Percentiles rank a stretch among this genome's conserved stretches.
Evolutionary conservation across 2,113 vertebrate species (phyloP).

Genomic region (Mus pahari): DNA sequence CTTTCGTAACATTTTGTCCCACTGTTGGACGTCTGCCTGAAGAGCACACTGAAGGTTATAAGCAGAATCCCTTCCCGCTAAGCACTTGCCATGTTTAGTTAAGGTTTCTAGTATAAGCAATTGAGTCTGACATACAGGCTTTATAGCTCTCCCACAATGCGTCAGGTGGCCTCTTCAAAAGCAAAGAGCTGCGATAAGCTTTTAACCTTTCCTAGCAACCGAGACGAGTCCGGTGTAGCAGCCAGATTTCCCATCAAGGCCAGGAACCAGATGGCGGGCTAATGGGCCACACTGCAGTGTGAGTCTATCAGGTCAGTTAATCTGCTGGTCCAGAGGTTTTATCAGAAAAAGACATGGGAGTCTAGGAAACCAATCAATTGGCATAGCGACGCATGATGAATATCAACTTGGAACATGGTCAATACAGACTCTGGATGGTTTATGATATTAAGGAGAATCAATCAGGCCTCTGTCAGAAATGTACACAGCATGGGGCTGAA

Average conservation of each 20-base stretch:
- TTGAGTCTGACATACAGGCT: neutral
- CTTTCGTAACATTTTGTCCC: slow-evolving; percentile 1
- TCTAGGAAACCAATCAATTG: neutral
- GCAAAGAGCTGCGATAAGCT: slow-evolving; percentile 41
- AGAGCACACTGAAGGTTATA: neutral
- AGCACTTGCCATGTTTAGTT: neutral
- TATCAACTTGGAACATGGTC: neutral
- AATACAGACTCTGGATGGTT: neutral
- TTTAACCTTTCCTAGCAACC: slow-evolving; percentile 32
- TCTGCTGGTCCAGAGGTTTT: slow-evolving; percentile 5
- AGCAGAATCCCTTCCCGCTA: neutral
- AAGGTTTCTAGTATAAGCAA: slow-evolving; percentile 15
- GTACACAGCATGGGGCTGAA: neutral
- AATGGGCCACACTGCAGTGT: neutral
- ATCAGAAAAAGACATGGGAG: slow-evolving; percentile 16
- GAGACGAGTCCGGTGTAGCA: slow-evolving; percentile 39
- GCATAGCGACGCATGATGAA: neutral
- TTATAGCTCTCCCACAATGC: slow-evolving; percentile 43
- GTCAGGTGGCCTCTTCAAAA: slow-evolving; percentile 48
- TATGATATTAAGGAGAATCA: slow-evolving; percentile 37
- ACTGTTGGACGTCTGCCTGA: neutral
- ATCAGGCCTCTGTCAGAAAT: neutral
- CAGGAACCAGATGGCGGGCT: neutral
- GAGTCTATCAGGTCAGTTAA: neutral
- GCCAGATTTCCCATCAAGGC: neutral